phyloP scores from a whole-genome alignment of 2,113 vertebrate species.

The Upupa epops region DNA sequence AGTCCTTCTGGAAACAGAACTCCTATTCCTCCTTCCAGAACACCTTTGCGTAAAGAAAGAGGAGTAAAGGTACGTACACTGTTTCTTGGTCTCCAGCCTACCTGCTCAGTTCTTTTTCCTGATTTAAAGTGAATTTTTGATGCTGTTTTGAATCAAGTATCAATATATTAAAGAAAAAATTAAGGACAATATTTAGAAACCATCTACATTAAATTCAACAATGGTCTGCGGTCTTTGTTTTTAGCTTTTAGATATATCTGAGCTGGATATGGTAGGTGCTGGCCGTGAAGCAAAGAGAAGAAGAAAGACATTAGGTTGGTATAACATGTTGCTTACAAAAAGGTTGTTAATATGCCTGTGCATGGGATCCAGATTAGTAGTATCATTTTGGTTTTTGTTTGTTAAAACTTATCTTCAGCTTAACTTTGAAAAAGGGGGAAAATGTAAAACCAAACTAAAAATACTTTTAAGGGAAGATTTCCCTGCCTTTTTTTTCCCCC shows the following conservation, averaged over 20 bases:
- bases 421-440: neutral
- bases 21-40: slow-evolving; percentile 88
- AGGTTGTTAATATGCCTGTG: neutral
- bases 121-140: neutral
- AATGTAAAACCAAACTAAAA: neutral
- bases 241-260: slow-evolving; percentile 91
- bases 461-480: neutral
- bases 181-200: neutral
- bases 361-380: neutral
- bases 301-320: slow-evolving; percentile 92
- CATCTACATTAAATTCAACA: neutral
- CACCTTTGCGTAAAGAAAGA: slow-evolving; percentile 91
- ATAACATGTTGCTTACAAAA: neutral
- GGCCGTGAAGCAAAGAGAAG: slow-evolving; percentile 95
- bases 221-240: neutral
- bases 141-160: neutral
- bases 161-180: neutral
- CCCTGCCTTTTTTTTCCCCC: neutral
- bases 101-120: neutral
- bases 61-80: slow-evolving; percentile 88
- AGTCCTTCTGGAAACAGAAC: slow-evolving; percentile 92
- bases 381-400: neutral
- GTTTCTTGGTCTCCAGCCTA: neutral
- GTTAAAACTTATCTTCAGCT: neutral
- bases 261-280: slow-evolving; percentile 91